Base-by-base conservation (phyloP, 2,797 vertebrate species). In the Cuculus canorus region DNA sequence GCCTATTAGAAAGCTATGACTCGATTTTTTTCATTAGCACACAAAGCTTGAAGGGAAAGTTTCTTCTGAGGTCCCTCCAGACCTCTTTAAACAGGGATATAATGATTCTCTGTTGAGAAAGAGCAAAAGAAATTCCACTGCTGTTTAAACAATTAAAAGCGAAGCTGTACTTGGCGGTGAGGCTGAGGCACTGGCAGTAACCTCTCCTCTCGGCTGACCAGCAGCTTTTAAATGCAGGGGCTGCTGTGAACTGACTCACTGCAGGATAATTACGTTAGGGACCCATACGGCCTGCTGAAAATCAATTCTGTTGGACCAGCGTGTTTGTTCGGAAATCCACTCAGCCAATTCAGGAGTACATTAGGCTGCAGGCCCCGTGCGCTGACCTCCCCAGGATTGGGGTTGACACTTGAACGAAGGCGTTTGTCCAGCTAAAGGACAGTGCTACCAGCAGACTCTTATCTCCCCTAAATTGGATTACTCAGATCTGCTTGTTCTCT, bases 381-480 rank as follows among this genome's bases (percentile, higher is more conserved):
- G 50, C 96, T 98, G 98, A 98, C 98, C 98, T 98, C 97, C 95
- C 96, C 93, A 61, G 97, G 97, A 98, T 98, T 98, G 98, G 98
- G 98, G 98, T 97, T 98, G 98, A 98, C 98, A 98, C 97, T 98
- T 98, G 98, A 98, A 98, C 96, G 97, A 95, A 98, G 97, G 97
- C 97, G 95, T 98, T 97, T 97, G 98, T 98, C 98, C 98, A 98
- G 98, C 96, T 97, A 98, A 98, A 98, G 98, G 98, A 98, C 97
- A 98, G 97, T 97, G 94, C 97, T 97, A 97, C 97, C 98, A 97
- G 97, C 97, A 97, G 96, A 95, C 98, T 98, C 98, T 98, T 98
- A 98, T 98, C 98, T 98, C 95, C 96, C 97, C 97, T 98, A 98
- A 98, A 98, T 98, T 98, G 98, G 97, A 98, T 98, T 98, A 98